Percentiles rank a stretch among this genome's conserved stretches.
Evolutionary conservation across 2,888 invertebrate genomes (phyloP).

Genomic region (Andrena dorsata): DNA sequence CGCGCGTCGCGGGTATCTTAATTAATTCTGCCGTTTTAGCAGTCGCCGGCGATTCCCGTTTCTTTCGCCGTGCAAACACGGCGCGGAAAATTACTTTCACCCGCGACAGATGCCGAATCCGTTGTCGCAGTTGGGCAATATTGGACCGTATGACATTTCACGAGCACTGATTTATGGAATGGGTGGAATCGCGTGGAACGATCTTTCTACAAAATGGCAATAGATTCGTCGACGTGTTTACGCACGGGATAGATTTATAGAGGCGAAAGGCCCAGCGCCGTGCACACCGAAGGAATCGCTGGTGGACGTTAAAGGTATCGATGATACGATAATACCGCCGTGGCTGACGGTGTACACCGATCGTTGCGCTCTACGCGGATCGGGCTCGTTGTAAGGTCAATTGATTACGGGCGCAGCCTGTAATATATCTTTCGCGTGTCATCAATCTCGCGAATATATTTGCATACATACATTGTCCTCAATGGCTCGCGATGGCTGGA

Average conservation of each 20-base stretch:
- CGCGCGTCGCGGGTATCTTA: neutral
- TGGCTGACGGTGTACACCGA: slow-evolving; percentile 10
- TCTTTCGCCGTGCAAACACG: neutral
- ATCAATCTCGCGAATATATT: slow-evolving; percentile 63
- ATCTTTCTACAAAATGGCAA: slow-evolving; percentile 37
- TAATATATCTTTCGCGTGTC: slow-evolving; percentile 60
- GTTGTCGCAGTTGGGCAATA: slow-evolving; percentile 24
- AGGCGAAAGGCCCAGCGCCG: slow-evolving; percentile 19
- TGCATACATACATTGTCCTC: slow-evolving; percentile 54
- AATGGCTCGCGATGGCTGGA: slow-evolving; percentile 33
- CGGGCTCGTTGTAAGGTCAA: slow-evolving; percentile 49
- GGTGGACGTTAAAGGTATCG: slow-evolving; percentile 22
- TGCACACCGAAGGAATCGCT: slow-evolving; percentile 9
- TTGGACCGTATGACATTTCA: slow-evolving; percentile 32
- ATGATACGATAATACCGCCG: slow-evolving; percentile 38
- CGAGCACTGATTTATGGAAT: slow-evolving; percentile 32
- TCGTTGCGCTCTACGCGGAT: slow-evolving; percentile 26
- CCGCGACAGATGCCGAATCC: neutral
- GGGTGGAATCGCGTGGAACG: slow-evolving; percentile 14
- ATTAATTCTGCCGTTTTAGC: slow-evolving; percentile 22
- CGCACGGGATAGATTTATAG: slow-evolving; percentile 51
- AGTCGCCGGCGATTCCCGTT: slow-evolving; percentile 6
- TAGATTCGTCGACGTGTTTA: slow-evolving; percentile 41
- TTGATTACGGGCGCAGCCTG: slow-evolving; percentile 37
- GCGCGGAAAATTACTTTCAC: slow-evolving; percentile 48